Conservation (phyloP, 2,888 invertebrate species). For the Helleia helle region DNA sequence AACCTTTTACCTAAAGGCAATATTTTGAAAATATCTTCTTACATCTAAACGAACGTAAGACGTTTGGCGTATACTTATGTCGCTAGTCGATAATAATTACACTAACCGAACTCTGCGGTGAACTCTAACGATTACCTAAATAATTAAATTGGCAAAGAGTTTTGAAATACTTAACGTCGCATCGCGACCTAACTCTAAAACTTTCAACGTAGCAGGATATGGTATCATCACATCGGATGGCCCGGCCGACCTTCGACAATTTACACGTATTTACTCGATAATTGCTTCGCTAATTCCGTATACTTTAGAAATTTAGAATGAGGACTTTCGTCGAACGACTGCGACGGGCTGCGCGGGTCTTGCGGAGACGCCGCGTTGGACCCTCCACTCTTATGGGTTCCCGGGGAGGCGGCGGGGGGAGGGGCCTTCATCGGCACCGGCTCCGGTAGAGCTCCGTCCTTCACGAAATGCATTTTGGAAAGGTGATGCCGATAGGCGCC, state of each 20-base stretch:
- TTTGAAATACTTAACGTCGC: slow-evolving; percentile 72
- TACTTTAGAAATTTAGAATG: slow-evolving; percentile 99
- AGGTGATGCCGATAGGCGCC: slow-evolving; percentile 97
- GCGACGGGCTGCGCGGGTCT: slow-evolving; percentile 74
- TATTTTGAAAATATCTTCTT: slow-evolving; percentile 71
- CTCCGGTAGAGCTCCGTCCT: slow-evolving; percentile 90
- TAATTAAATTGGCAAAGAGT: slow-evolving; percentile 75
- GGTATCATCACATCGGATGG: slow-evolving; percentile 81
- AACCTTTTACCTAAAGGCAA: slow-evolving; percentile 67
- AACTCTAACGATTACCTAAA: slow-evolving; percentile 68
- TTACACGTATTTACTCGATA: slow-evolving; percentile 97
- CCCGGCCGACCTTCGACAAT: slow-evolving; percentile 44
- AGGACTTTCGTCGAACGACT: slow-evolving; percentile 89
- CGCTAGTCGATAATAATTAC: slow-evolving; percentile 68
- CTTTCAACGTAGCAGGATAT: slow-evolving; percentile 80
- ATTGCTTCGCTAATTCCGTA: slow-evolving; percentile 97
- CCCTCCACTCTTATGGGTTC: slow-evolving; percentile 53
- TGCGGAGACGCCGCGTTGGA: slow-evolving; percentile 65
- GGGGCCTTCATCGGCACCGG: slow-evolving; percentile 77
- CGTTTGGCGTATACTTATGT: slow-evolving; percentile 75
- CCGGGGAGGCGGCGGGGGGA: slow-evolving; percentile 56
- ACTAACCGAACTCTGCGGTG: slow-evolving; percentile 71
- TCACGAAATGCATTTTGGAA: slow-evolving; percentile 96
- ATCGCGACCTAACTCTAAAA: slow-evolving; percentile 65
- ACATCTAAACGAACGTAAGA: slow-evolving; percentile 67